Evolutionary conservation across 1,140 invertebrate species (phyloP), one percentile per base, ranked within the genome.

Genomic region (Oryctes rhinoceros): DNA sequence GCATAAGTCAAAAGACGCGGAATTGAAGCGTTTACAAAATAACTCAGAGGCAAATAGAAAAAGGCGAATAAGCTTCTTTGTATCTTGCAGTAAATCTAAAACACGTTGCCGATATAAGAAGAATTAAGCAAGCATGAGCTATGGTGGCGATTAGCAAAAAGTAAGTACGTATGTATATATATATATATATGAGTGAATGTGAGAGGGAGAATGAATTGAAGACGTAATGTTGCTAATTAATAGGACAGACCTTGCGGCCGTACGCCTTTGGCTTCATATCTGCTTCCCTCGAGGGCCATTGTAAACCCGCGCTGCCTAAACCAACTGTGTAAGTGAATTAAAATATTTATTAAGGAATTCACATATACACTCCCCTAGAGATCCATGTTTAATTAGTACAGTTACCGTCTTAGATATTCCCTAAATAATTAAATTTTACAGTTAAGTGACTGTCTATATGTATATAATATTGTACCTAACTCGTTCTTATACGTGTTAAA

Each of bases 331-430:
- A 87, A 87, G 86, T 87, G 86, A 87, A 87, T 87, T 87, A 86
- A 87, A 87, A 87, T 87, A 87, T 87, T 87, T 87, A 87, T 87
- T 87, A 87, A 86, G 85, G 84, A 86, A 86, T 86, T 86, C 85
- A 85, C 85, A 87, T 86, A 84, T 82, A 85, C 83, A 83, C 82
- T 80, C 80, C 85, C 83, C 83, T 24, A 48, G 84, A 81, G 84
- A 82, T 83, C 79, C 80, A 82, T 82, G 80, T 79, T 84, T 86
- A 85, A 85, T 86, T 85, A 84, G 81, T 80, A 81, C 80, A 82
- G 80, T 82, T 85, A 85, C 80, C 84, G 80, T 85, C 85, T 85
- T 84, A 83, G 82, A 86, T 84, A 86, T 84, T 84, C 81, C 82
- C 78, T 83, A 83, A 83, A 84, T 84, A 84, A 84, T 84, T 83